Evolutionary conservation across 1,140 invertebrate species (phyloP).

Genomic region (Argopecten irradians): DNA sequence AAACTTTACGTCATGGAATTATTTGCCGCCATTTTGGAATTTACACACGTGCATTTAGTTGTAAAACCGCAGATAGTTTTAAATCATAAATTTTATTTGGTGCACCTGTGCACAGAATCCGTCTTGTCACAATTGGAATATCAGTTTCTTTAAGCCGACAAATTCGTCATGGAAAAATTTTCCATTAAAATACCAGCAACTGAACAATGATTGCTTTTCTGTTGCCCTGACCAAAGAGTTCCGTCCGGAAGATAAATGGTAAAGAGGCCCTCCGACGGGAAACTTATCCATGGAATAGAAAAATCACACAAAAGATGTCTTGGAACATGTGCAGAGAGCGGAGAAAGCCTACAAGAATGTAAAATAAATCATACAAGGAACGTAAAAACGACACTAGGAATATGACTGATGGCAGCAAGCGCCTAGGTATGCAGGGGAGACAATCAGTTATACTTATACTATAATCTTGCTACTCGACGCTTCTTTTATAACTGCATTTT

Average conservation of each 20-base stretch:
- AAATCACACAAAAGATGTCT: constrained; percentile 1
- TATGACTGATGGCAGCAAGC: neutral
- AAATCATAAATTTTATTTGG: neutral
- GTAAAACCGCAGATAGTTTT: neutral
- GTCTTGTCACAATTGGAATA: constrained; percentile 13
- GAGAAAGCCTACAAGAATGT: neutral
- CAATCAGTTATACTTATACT: too few relatives aligned
- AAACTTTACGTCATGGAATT: constrained; percentile 22
- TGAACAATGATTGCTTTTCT: constrained; percentile 22
- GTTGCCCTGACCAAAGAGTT: constrained; percentile 3
- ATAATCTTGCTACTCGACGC: too few relatives aligned
- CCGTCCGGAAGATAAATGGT: constrained; percentile 15
- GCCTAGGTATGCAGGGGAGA: neutral
- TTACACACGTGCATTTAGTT: neutral
- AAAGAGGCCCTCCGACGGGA: neutral
- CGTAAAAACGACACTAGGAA: neutral
- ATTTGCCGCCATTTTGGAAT: constrained; percentile 1
- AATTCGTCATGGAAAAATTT: constrained; percentile 12
- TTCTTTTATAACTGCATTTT: too few relatives aligned
- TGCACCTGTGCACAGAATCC: neutral
- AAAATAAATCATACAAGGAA: neutral
- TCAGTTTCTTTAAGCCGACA: constrained; percentile 16
- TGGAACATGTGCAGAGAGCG: neutral
- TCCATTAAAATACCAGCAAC: constrained; percentile 17
- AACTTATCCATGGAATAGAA: neutral